These are phyloP conservation scores for Eupithecia subumbrata DNA, from an alignment of 2,888 invertebrate genomes.

Conservation along the genomic window DNA sequence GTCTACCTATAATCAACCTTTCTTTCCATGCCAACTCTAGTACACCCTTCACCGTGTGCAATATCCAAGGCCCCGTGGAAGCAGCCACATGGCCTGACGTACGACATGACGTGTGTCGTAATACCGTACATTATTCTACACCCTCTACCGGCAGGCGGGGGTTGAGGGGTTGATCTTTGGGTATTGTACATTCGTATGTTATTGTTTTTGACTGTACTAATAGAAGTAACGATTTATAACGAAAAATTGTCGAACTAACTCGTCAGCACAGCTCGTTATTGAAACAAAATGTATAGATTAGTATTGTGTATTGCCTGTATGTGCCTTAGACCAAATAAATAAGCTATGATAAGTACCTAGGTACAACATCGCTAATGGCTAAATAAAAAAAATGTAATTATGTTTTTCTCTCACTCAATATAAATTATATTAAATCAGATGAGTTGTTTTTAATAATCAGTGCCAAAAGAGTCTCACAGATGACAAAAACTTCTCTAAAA, in stretches of 20 bases:
- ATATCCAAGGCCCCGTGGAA: slow-evolving; percentile 15
- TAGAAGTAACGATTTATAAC: too few species aligned
- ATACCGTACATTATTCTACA: slow-evolving; percentile 29
- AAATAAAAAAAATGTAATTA: too few species aligned
- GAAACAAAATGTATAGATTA: too few species aligned
- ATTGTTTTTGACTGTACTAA: background rate
- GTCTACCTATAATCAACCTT: too few species aligned
- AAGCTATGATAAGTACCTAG: too few species aligned
- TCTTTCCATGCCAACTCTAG: background rate
- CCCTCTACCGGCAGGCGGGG: background rate
- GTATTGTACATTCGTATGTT: background rate
- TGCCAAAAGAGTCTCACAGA: background rate
- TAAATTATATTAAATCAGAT: background rate
- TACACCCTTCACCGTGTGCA: slow-evolving; percentile 15
- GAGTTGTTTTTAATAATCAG: background rate
- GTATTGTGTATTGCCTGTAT: too few species aligned
- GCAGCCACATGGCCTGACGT: slow-evolving; percentile 37
- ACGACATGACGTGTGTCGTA: slow-evolving; percentile 26
- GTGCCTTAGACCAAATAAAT: too few species aligned
- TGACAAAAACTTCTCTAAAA: too few species aligned
- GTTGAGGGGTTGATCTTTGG: background rate
- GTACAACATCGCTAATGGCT: too few species aligned
- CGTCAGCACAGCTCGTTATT: too few species aligned
- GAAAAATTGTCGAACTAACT: too few species aligned
- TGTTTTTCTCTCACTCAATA: too few species aligned